Base-by-base conservation (phyloP, 2,888 invertebrate genomes). In the Agrochola lychnidis region DNA sequence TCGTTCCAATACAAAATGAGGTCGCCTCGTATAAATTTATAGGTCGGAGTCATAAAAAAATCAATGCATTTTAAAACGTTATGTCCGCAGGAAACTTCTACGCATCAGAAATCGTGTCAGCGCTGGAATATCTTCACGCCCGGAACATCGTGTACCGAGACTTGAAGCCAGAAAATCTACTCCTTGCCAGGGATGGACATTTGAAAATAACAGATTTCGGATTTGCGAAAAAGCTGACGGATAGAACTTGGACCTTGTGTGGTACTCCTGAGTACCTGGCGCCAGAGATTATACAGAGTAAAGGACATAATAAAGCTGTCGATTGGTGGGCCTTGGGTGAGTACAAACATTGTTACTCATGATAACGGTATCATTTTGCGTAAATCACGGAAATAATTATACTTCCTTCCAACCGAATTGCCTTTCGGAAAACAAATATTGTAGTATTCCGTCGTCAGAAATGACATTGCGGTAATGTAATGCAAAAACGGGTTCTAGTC, bases 241-340 rank as follows among this genome's bases (percentile, higher is more conserved):
- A 99, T 94, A 98, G 99, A 89, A 99, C 99, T 75, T 99, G 99
- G 99, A 99, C 99, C 1, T 94, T 99, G 67, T 99, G 99, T 93
- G 99, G 99, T 0, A 99, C 99, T 0, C 99, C 99, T 0, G 99
- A 99, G 94, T 99, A 99, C 95, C 97, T 99, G 84, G 99, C 99
- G 66, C 99, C 99, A 22, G 99, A 99, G 96, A 99, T 99, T 86
- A 99, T 99, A 89, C 99, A 99, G 94, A 99, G 99, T 89, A 99
- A 99, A 97, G 99, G 99, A 57, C 99, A 99, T 96, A 99, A 99
- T 93, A 99, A 99, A 93, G 99, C 99, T 12, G 99, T 99, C 0
- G 99, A 99, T 93, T 99, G 99, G 99, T 99, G 99, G 99, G 99
- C 99, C 36, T 97, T 99, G 91, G 99, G 98, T 98, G 94, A 94